phyloP scores from a whole-genome alignment of 2,113 vertebrate genomes.

The Hyla sarda region DNA sequence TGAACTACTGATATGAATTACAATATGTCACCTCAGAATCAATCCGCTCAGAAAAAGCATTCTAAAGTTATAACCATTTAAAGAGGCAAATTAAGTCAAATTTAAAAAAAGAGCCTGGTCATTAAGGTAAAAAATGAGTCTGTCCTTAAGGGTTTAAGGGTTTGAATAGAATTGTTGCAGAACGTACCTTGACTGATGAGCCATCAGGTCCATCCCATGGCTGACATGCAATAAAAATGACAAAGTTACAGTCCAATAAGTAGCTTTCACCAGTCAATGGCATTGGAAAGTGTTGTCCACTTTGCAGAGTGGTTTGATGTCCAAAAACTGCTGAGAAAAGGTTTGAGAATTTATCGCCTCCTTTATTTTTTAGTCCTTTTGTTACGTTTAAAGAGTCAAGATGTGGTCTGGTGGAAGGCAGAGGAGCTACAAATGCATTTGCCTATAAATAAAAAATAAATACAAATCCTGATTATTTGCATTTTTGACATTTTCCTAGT shows the following conservation, averaged over 20 bases:
- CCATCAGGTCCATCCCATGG: slow-evolving; percentile 61
- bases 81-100: too few species aligned
- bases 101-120: too few species aligned
- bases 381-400: slow-evolving; percentile 64
- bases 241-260: slow-evolving; percentile 44
- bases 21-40: too few species aligned
- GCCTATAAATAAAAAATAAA: slow-evolving; percentile 59
- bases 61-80: too few species aligned
- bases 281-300: slow-evolving; percentile 61
- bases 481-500: too few species aligned
- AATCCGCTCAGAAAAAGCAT: too few species aligned
- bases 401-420: slow-evolving; percentile 55
- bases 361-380: neutral
- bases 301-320: neutral
- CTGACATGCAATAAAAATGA: slow-evolving; percentile 65
- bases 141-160: too few species aligned
- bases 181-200: neutral
- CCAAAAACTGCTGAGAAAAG: slow-evolving; percentile 52
- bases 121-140: too few species aligned
- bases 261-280: neutral
- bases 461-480: neutral
- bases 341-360: slow-evolving; percentile 58
- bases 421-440: slow-evolving; percentile 67
- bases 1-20: too few species aligned
- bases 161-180: too few species aligned